Evolutionary conservation across 2,113 vertebrate genomes (phyloP).

Genomic region (Pardalotus punctatus): DNA sequence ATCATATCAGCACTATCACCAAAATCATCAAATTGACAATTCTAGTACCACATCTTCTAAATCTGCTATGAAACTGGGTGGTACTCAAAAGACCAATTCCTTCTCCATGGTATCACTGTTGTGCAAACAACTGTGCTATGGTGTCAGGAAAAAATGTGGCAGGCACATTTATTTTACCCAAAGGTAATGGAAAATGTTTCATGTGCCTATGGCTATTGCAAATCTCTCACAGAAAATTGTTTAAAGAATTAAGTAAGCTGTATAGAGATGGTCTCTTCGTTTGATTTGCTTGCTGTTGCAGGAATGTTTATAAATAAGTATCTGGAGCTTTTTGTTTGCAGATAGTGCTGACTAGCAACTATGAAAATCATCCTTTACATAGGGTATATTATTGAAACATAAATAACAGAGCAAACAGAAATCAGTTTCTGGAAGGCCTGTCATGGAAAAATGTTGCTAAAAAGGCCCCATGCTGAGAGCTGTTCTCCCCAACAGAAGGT

Average conservation of each 20-base stretch:
- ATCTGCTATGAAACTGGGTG: neutral
- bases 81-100: neutral
- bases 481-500: neutral
- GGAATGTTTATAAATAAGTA: neutral
- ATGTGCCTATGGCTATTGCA: neutral
- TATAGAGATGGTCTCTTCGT: neutral
- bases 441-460: neutral
- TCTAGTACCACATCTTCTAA: neutral
- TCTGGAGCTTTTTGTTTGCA: neutral
- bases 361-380: neutral
- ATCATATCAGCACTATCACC: neutral
- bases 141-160: neutral
- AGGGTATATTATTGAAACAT: neutral
- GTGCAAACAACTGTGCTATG: neutral
- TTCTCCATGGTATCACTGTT: neutral
- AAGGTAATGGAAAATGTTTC: neutral
- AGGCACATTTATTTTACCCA: neutral
- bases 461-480: neutral
- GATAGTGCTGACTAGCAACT: neutral
- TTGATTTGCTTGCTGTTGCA: neutral
- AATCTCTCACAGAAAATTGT: neutral
- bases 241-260: neutral
- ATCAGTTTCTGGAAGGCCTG: neutral
- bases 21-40: neutral
- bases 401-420: neutral